Evolutionary conservation across 2,797 vertebrate species (phyloP), one percentile per base, ranked within the genome.

Genomic region (Sebastes steindachneri): DNA sequence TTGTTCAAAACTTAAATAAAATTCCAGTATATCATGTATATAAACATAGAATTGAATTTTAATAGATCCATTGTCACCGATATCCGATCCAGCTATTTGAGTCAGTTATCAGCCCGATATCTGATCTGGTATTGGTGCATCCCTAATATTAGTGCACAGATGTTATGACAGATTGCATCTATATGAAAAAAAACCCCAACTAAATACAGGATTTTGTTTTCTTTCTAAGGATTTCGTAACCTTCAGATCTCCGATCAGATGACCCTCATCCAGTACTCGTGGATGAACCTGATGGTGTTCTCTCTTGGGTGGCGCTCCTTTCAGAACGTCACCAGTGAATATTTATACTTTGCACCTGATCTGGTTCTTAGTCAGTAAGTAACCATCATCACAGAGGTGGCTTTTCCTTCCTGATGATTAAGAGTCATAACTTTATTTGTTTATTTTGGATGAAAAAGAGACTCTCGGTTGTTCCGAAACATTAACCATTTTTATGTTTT

Each of bases 221-320:
- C 14, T 80, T 65, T 62, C 88, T 3, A 71, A 99, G 99, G 99
- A 74, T 99, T 99, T 94, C 96, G 97, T 79, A 97, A 96, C 88
- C 96, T 99, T 75, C 98, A 99, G 89, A 99, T 99, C 3, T 97
- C 95, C 11, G 99, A 99, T 87, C 99, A 99, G 95, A 99, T 99
- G 96, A 99, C 96, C 2, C 97, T 99, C n/a, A 99, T 99, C 83
- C 99, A 99, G 85, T 99, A 98, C 91, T 99, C 98, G 1, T 99
- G 98, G 99, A 99, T 99, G 98, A 98, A 97, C 89, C 90, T 99
- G 69, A 98, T 99, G 98, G 97, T 98, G 73, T 99, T 99, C 88
- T 97, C 97, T 0, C 93, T 99, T 48, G 99, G 98, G 1, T 99
- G 99, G 99, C 96, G 99, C 79, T 98, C 97, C 58, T 99, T 98